A percentile compares a stretch with the other conserved stretches of the same genome.
These are phyloP conservation scores for Malurus melanocephalus DNA, from an alignment of 2,113 vertebrate species.

Conservation along the genomic window DNA sequence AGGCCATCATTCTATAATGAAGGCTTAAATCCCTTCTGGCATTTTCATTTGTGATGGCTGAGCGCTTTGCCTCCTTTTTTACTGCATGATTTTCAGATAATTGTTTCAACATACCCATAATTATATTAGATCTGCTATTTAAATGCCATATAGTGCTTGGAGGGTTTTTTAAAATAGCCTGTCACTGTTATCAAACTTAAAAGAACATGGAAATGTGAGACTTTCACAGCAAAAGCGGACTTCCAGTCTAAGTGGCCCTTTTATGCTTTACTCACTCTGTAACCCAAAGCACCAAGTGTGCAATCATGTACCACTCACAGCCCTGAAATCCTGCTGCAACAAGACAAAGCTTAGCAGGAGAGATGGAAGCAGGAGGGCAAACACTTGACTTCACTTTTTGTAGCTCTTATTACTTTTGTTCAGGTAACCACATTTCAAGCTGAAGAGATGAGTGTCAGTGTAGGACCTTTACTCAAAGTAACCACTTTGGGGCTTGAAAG, in stretches of 20 bases:
- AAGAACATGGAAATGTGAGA: background rate
- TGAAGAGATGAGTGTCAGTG: background rate
- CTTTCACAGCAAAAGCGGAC: background rate
- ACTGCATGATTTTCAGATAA: background rate
- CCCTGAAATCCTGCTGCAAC: background rate
- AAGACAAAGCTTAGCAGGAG: background rate
- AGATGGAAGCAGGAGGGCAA: background rate
- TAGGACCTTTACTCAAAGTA: background rate
- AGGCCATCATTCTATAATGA: slow-evolving; percentile 16
- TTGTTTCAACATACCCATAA: slow-evolving; percentile 16
- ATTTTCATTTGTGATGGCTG: background rate
- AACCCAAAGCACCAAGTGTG: background rate
- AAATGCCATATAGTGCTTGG: background rate
- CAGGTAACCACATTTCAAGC: background rate
- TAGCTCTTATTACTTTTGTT: background rate
- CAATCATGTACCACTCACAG: background rate
- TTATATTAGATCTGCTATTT: slow-evolving; percentile 10
- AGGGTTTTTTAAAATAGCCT: background rate
- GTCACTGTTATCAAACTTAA: background rate
- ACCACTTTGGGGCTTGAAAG: background rate
- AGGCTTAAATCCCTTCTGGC: slow-evolving; percentile 9
- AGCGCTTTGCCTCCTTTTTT: slow-evolving; percentile 1
- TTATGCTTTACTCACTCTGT: background rate
- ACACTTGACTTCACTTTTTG: background rate
- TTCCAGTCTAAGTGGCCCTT: background rate